Conservation (phyloP, 2,888 invertebrate genomes). For the Andrena trimmerana region DNA sequence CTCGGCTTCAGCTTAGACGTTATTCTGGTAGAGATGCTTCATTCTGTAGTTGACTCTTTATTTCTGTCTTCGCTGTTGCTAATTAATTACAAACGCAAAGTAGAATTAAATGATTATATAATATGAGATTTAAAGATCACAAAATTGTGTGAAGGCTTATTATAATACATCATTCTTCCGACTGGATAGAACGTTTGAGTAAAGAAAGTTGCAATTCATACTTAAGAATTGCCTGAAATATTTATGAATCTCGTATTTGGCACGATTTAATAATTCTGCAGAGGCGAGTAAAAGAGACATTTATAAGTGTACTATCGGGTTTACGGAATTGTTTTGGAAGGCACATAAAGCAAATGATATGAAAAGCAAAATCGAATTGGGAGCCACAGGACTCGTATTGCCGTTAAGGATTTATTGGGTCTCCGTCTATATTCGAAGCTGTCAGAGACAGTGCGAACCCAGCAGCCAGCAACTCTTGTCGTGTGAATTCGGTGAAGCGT, state of each 20-base stretch:
- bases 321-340: background rate
- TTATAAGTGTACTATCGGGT: no score
- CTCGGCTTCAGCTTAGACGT: background rate
- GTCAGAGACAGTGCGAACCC: slow-evolving; percentile 72
- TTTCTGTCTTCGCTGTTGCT: background rate
- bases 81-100: background rate
- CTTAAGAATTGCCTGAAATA: background rate
- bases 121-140: background rate
- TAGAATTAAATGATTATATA: background rate
- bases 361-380: slow-evolving; percentile 45
- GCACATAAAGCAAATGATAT: background rate
- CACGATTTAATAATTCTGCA: background rate
- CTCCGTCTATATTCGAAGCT: slow-evolving; percentile 63
- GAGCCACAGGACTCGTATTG: slow-evolving; percentile 59
- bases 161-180: background rate
- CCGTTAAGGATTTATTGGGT: slow-evolving; percentile 69
- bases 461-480: slow-evolving; percentile 74
- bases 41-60: background rate
- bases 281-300: background rate
- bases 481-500: slow-evolving; percentile 80
- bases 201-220: no score
- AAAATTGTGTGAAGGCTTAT: background rate
- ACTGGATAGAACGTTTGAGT: background rate
- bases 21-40: slow-evolving; percentile 1
- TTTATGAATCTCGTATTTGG: background rate